Base-by-base conservation (phyloP, 2,113 vertebrate genomes). In the human region DNA sequence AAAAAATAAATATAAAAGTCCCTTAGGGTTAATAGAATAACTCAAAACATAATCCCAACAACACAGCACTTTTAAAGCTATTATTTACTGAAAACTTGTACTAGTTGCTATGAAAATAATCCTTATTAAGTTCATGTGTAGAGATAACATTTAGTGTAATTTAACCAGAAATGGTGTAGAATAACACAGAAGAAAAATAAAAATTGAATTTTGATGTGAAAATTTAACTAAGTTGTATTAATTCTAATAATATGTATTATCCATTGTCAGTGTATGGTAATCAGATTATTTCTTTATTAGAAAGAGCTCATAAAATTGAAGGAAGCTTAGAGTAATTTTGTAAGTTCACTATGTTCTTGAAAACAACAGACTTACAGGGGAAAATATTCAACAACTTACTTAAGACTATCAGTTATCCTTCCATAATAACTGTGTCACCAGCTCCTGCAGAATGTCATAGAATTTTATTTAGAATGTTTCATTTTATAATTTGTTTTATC, bases 101-200 rank as follows among this genome's bases (percentile, higher is more conserved):
- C 78, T 91, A 81, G 96, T 98, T 98, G 64, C 97, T 95, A 98
- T 98, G 98, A 98, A 98, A 98, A 98, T 98, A 80, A 97, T 96
- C 94, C 94, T 98, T 95, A 97, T 98, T 97, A 98, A 97, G 98
- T 98, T 93, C 89, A 95, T 96, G 98, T 97, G 83, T 97, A 98
- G 94, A 95, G 0, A 97, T 96, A 98, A 98, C 95, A 97, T 98
- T 93, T 98, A 95, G 70, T 96, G 91, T 72, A 97, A 97, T 97
- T 98, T 97, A 98, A 97, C 27, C 45, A 88, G 5, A 96, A 94
- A 92, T 96, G 95, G 40, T 90, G 30, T 96, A 45, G 90, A 97
- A 97, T 97, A 52, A 88, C 43, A 12, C 70, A 73, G 59, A 97
- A 98, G 93, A 87, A 96, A 91, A 94, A 89, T 38, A 64, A 95